A percentile compares a stretch with the other conserved stretches of the same genome.
Conservation (phyloP, 2,797 vertebrate genomes). For the Lycodopsis pacificus region DNA sequence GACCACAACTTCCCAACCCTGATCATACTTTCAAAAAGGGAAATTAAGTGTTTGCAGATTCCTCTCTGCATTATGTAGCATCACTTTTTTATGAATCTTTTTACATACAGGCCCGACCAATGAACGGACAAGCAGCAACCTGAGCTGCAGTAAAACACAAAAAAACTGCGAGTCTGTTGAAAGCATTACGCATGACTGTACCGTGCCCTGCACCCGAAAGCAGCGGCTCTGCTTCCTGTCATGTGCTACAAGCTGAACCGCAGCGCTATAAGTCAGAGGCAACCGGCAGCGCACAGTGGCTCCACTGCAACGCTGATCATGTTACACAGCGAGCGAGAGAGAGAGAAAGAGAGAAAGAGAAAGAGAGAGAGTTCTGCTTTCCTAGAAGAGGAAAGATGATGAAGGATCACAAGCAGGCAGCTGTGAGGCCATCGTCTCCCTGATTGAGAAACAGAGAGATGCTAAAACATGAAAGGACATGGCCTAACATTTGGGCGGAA, state of each 20-base stretch:
- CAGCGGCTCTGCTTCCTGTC: constrained; percentile 79
- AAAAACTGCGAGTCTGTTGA: constrained; percentile 48
- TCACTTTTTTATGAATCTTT: not conserved
- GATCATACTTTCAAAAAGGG: not conserved
- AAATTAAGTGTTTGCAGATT: not conserved
- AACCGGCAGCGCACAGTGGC: constrained; percentile 29
- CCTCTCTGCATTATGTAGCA: not conserved
- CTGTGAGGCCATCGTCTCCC: constrained; percentile 19
- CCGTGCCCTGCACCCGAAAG: constrained; percentile 25
- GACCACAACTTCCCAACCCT: constrained; percentile 15
- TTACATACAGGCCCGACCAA: not conserved
- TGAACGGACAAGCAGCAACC: not conserved
- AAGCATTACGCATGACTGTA: constrained; percentile 55
- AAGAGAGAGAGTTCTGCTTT: constrained; percentile 63
- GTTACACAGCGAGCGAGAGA: constrained; percentile 48
- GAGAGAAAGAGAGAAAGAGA: not conserved
- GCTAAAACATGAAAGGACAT: constrained; percentile 3
- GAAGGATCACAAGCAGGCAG: constrained; percentile 15
- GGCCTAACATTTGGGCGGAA: constrained; percentile 24
- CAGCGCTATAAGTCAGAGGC: constrained; percentile 58
- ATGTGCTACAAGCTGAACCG: constrained; percentile 72
- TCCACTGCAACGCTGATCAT: constrained; percentile 57
- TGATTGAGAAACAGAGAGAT: constrained; percentile 36
- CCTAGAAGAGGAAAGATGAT: constrained; percentile 29
- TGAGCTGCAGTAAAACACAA: constrained; percentile 17